Percentiles rank a stretch among this genome's conserved stretches.
phyloP scores from a whole-genome alignment of 2,888 invertebrate species.

The Papilio demoleus region DNA sequence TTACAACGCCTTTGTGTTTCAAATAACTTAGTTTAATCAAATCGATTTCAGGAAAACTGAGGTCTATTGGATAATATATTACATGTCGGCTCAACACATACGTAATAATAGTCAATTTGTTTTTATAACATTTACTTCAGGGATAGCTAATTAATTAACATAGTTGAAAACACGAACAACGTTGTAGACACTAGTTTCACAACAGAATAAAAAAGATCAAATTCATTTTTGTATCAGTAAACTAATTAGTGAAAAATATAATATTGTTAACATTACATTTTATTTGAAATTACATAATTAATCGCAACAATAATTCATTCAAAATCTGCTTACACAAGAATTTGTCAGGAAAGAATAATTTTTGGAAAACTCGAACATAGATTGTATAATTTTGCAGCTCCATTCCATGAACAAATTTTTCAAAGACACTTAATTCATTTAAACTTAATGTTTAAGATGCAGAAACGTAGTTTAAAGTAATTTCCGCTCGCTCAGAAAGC shows the following conservation, averaged over 20 bases:
- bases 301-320: too few relatives aligned
- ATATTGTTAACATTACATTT: too few relatives aligned
- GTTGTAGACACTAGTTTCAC: too few relatives aligned
- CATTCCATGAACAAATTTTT: neutral
- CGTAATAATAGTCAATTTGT: conserved; percentile 1
- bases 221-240: too few relatives aligned
- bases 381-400: neutral
- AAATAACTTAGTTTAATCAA: neutral
- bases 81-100: neutral
- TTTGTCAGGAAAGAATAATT: neutral
- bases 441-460: neutral
- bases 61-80: neutral
- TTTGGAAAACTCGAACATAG: neutral
- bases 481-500: conserved; percentile 2
- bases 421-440: neutral
- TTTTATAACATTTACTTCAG: neutral
- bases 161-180: neutral
- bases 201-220: too few relatives aligned
- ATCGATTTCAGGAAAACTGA: neutral
- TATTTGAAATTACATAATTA: too few relatives aligned
- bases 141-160: conserved; percentile 7
- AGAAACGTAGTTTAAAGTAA: neutral
- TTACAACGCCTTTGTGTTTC: too few relatives aligned
- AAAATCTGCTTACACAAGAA: too few relatives aligned
- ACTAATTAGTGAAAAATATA: too few relatives aligned